Evolutionary conservation across 2,888 invertebrate genomes (phyloP), one percentile per base, ranked within the genome.

Genomic region (Neoascia interrupta): DNA sequence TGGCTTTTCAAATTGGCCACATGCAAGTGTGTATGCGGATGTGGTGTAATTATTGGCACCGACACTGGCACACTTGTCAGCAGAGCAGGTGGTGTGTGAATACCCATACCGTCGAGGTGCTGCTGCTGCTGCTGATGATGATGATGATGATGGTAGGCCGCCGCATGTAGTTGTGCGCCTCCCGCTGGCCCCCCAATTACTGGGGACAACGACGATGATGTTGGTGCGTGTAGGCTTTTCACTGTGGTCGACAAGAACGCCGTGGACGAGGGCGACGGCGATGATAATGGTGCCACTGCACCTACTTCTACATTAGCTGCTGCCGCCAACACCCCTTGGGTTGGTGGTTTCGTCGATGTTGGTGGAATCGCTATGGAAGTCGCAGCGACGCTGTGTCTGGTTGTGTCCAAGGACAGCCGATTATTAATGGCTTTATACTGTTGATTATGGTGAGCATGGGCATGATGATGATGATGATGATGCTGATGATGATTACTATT

Each of bases 21-120:
- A 28, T 66, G 76, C 54, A 66, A 70, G 61, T 70, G 80, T 64
- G 49, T 79, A 64, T 80, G 79, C 74, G 74, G 80, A 80, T 83
- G 84, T 82, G 83, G 83, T 81, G 83, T 82, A 82, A 82, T 81
- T 69, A 85, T 84, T 82, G 85, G 85, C 82, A 86, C 84, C 72
- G 85, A 82, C 81, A 83, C 83, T 83, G 84, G 84, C 83, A 83
- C 84, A 84, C 74, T 81, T 64, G 83, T 81, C 83, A 81, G 73
- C 72, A 83, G 81, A 81, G 83, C 58, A 69, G 81, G 79, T 80
- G 83, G 82, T 79, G 75, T 80, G 73, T 69, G 82, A 74, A 73
- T 75, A 81, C 66, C 72, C 69, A 61, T 74, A 64, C 58, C 73
- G 15, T 73, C 63, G 1, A 58, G 63, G 28, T 69, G 75, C 60